These are phyloP conservation scores for Protonibea diacanthus DNA, from an alignment of 2,797 vertebrate species.

Conservation along the genomic window DNA sequence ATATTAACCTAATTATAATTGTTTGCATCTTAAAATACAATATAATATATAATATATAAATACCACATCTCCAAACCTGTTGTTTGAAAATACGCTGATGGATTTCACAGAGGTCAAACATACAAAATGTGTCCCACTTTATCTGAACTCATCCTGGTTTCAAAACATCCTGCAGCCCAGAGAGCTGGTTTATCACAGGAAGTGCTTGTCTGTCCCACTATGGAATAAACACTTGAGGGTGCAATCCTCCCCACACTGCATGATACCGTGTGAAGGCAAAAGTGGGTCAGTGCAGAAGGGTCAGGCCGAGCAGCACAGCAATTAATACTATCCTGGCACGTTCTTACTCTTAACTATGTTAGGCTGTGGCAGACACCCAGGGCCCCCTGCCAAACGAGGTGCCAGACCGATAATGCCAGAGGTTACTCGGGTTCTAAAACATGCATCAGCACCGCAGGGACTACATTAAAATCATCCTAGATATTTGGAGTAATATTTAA, in stretches of 20 bases:
- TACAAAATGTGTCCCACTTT: background rate
- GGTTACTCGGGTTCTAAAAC: slow-evolving; percentile 10
- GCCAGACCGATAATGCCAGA: slow-evolving; percentile 48
- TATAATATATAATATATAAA: too few relatives aligned
- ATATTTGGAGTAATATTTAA: background rate
- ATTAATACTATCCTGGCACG: slow-evolving; percentile 64
- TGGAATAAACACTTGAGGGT: slow-evolving; percentile 36
- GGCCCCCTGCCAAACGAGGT: background rate
- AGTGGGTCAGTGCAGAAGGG: slow-evolving; percentile 37
- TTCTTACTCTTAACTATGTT: slow-evolving; percentile 35
- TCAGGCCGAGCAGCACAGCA: slow-evolving; percentile 28
- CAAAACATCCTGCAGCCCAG: background rate
- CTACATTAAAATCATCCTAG: background rate
- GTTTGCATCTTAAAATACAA: background rate
- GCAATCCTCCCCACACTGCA: background rate
- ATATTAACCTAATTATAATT: background rate
- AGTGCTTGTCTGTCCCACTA: slow-evolving; percentile 12
- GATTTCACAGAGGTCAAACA: background rate
- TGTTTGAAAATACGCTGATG: background rate
- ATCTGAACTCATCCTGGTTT: background rate
- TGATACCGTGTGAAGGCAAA: slow-evolving; percentile 4
- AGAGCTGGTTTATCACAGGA: background rate
- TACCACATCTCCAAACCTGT: too few relatives aligned
- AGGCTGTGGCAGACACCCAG: slow-evolving; percentile 5
- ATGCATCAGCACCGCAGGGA: background rate